Base-by-base conservation (phyloP, 35 echinoderm and acorn worm genomes). In the Stichopus chloronotus region DNA sequence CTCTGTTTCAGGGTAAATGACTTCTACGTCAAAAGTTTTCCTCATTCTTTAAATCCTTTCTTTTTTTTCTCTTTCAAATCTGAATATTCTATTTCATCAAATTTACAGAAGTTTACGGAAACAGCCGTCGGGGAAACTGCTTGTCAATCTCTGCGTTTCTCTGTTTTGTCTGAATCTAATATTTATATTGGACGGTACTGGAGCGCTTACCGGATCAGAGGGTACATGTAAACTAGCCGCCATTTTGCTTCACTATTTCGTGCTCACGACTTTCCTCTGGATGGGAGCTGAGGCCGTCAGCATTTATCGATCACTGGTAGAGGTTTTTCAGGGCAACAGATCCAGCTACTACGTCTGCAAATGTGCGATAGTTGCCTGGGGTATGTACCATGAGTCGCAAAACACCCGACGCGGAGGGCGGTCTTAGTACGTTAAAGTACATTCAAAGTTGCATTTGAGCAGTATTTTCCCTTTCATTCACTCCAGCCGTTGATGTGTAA, bases 261-360 rank as follows among this genome's bases (percentile, higher is more conserved):
- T 95, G 8, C 59, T 98, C 12, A 90, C 94, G 22, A 93, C 96
- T 5, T 96, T 98, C 30, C 68, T 95, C 11, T 98, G 96, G 96
- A 98, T 98, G 96, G 94, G 90, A 11, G 95, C 92, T 52, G 96
- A 98, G 74, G 96, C 96, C 14, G 93, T 96, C 7, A 94, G 95
- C 77, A 98, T 98, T 87, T 95, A 98, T 78, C 76, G 90, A 13
- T 92, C 94, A 17, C 91, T 98, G 53, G 93, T 98, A 9, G 85
- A 96, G 56, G 96, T 98, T 16, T 98, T 98, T 85, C 85, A 94
- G 81, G 86, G 94, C 7, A 92, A 94, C 43, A 76, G 86, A 53
- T 87, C 93, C 78, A 92, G 85, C 10, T 90, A 83, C 55, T 98
- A 95, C 81, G 91, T 98, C 54, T 79, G 86, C 8, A 98, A 98